Percentiles rank a stretch among this genome's conserved stretches.
phyloP scores from a whole-genome alignment of 2,888 invertebrate genomes.

The Tetramorium bicarinatum region DNA sequence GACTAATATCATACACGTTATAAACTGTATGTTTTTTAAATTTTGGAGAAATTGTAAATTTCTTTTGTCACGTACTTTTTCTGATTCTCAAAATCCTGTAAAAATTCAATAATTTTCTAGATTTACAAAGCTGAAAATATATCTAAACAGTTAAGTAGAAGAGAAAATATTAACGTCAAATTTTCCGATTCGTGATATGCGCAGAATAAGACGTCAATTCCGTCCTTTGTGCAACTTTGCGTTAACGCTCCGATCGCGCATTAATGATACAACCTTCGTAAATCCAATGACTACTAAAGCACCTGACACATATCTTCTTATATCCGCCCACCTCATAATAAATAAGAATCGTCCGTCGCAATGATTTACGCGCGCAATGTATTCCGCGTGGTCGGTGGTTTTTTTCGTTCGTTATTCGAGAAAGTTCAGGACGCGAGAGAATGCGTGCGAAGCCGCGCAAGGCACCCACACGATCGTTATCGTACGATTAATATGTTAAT shows the following conservation, averaged over 20 bases:
- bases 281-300: constrained; percentile 53
- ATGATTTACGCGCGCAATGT: constrained; percentile 62
- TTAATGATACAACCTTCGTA: constrained; percentile 20
- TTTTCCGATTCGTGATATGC: background rate
- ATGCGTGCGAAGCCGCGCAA: constrained; percentile 17
- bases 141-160: background rate
- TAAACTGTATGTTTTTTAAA: background rate
- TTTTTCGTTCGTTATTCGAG: constrained; percentile 33
- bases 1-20: background rate
- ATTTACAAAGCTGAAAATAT: background rate
- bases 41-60: background rate
- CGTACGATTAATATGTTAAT: constrained; percentile 55
- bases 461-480: constrained; percentile 48
- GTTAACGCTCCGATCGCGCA: constrained; percentile 17
- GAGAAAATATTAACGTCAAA: background rate
- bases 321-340: constrained; percentile 59
- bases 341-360: constrained; percentile 57
- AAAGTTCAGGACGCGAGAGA: constrained; percentile 1
- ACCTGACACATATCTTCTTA: constrained; percentile 62
- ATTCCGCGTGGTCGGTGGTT: background rate
- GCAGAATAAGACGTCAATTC: background rate
- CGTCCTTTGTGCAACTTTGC: background rate
- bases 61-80: background rate
- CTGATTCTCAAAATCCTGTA: background rate
- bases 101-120: background rate